Evolutionary conservation across 1,140 invertebrate genomes (phyloP), one percentile per base, ranked within the genome.

Genomic region (Drosophila sucinea): DNA sequence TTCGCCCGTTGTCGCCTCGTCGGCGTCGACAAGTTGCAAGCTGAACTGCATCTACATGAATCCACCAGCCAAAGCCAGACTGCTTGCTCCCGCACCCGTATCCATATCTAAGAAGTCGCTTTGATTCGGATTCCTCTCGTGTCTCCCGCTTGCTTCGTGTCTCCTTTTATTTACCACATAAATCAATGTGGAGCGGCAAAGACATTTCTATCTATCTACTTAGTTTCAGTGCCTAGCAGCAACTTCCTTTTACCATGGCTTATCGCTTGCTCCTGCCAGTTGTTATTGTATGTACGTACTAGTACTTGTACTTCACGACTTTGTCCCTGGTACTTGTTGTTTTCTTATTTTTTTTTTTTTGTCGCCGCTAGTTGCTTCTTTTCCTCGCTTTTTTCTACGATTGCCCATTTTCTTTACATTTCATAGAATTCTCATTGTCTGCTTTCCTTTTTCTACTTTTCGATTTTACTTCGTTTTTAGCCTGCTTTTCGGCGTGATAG

Each of bases 121-220:
- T 84, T 89, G 76, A 87, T 80, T 89, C 77, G 67, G 72, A 64
- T 74, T 77, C 84, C 70, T 86, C 75, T 86, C 80, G 60, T 58
- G 65, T 33, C 51, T 73, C 60, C 60, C 69, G 54, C 72, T 73
- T 56, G 55, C 47, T 57, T 61, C 73, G 55, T 69, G 73, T 76
- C 73, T 73, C 70, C 72, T 80, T 75, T 83, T 89, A 89, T 89
- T 89, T 89, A 89, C 85, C 80, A 89, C 84, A 89, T 89, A 89
- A 89, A 89, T 89, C 84, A 89, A 69, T 84, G 73, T 80, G 70
- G 61, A 76, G 66, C 54, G 62, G 44, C 67, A 67, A 69, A 67
- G 83, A 86, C 84, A 86, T 83, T 89, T 89, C 84, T 89, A 89
- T 87, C 84, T 89, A 84, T 89, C 84, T 87, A 80, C 80, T 87